Base-by-base conservation (phyloP, 2,113 vertebrate genomes). In the Eurypyga helias region DNA sequence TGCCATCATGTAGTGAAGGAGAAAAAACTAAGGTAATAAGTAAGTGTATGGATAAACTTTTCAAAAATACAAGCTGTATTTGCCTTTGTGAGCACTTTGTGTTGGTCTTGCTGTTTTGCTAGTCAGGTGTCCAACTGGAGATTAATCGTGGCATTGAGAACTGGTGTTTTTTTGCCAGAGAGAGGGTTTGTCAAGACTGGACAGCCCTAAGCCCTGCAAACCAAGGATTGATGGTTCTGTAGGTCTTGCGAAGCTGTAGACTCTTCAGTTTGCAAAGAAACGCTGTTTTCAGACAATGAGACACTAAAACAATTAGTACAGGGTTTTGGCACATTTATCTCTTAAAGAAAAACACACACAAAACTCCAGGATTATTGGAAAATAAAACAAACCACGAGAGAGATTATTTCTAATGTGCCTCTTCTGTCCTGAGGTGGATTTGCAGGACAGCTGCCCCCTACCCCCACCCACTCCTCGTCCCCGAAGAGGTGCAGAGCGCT, bases 401-500 rank as follows among this genome's bases (percentile, higher is more conserved):
- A 7, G 0, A 17, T 29, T 65, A 16, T 77, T 72, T 38, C 34
- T 43, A 19, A 26, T 26, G 66, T 48, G 28, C 38, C 45, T 3
- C 34, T 89, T 3, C 41, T 89, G 23, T 28, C 45, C 21, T 69
- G 66, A 94, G 75, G 67, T 83, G 89, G 52, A 29, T 83, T 67
- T 83, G 5, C 11, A 76, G 76, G 38, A 33, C 48, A 80, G 28
- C 45, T 95, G 25, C 2, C 25, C 19, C 15, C 11, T n/a, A n/a
- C n/a, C n/a, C n/a, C n/a, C n/a, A n/a, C n/a, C n/a, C n/a, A n/a
- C n/a, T n/a, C n/a, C n/a, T n/a, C n/a, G n/a, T n/a, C n/a, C n/a
- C n/a, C 1, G 3, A 13, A 46, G 43, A 57, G 28, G 4, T 49
- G 49, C 24, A 45, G 26, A 80, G 26, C 2, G 0, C 38, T 45